Evolutionary conservation across 2,797 vertebrate genomes (phyloP), one percentile per base, ranked within the genome.

Genomic region (Pangasius mekongensis): DNA sequence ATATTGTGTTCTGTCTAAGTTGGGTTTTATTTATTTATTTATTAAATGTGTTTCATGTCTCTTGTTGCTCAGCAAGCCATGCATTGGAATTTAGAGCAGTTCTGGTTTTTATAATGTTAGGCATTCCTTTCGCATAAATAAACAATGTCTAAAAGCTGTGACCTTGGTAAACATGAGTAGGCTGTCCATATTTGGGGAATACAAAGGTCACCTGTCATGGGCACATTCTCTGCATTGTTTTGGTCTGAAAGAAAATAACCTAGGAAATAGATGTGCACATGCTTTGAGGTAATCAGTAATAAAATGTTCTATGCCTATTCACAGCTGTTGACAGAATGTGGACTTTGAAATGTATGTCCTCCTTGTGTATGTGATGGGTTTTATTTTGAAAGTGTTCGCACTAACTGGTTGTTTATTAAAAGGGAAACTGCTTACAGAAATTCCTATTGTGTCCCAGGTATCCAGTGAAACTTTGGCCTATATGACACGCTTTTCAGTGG

Each of bases 191-290:
- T 95, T 94, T 93, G 92, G 93, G 92, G 83, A 95, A 92, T 54
- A 90, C 89, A 92, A 91, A 94, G 95, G 94, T 95, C 95, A 95
- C 92, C 93, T 94, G 93, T 91, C 92, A 92, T 52, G 81, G 94
- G 90, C 93, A 93, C 94, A 95, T 96, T 95, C 95, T 88, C 88
- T 22, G 78, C 93, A 94, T 95, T 90, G 91, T 92, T 93, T 58
- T 64, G 87, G 39, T 86, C 90, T 89, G 11, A 91, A 89, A 91
- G 92, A 94, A 94, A 94, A 95, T 93, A 94, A 90, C 90, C 91
- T 13, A 30, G 87, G 90, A 94, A 93, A 91, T 89, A 85, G 89
- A 62, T 82, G 47, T 49, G 67, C 85, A 74, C 52, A 82, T 73
- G 33, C 22, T 49, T 64, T 69, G 22, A 78, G 39, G 39, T 69